Evolutionary conservation across 2,888 invertebrate species (phyloP).

Genomic region (Dusona sp.): DNA sequence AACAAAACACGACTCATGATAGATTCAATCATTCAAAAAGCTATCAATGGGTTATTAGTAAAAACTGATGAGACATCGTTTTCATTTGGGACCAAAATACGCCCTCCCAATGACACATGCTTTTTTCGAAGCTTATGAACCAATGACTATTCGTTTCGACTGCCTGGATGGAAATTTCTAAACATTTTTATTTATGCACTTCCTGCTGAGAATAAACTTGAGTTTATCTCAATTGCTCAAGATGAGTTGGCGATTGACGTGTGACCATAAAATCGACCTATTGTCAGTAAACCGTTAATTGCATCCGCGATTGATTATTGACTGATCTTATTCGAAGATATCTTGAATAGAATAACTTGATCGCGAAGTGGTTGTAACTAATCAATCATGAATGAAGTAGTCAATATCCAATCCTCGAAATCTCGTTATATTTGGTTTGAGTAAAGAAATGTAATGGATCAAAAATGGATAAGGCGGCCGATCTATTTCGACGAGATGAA

Average conservation of each 20-base stretch:
- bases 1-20: not conserved
- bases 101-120: not conserved
- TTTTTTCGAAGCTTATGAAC: not conserved
- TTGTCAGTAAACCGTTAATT: not conserved
- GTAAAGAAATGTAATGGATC: not conserved
- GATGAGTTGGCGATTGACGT: not conserved
- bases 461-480: not conserved
- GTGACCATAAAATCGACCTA: not conserved
- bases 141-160: not conserved
- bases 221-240: not conserved
- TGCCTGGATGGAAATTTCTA: not conserved
- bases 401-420: not conserved
- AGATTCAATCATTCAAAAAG: not conserved
- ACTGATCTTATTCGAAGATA: not conserved
- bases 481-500: not conserved
- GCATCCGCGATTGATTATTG: not conserved
- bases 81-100: not conserved
- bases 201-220: not conserved
- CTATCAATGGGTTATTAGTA: conserved; percentile 1
- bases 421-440: not conserved
- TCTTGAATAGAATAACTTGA: not conserved
- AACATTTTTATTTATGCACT: not conserved
- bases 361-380: not conserved
- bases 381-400: not conserved
- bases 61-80: conserved; percentile 14